These are phyloP conservation scores for Ceratina japonica DNA, from an alignment of 1,140 invertebrate genomes.

Conservation along the genomic window DNA sequence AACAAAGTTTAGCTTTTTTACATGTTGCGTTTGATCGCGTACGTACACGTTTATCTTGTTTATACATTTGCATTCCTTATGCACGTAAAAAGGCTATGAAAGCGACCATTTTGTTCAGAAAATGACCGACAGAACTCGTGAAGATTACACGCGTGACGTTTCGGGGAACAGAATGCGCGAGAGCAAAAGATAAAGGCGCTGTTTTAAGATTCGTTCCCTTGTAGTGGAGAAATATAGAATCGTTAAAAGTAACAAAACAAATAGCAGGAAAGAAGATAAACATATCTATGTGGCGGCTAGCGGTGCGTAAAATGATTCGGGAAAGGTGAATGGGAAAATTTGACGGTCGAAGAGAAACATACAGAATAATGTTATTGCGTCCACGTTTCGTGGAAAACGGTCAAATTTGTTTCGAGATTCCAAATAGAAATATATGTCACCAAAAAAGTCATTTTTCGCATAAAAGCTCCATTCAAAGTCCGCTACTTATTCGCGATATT, in stretches of 20 bases:
- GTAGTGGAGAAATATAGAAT: constrained; percentile 16
- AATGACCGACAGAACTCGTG: not conserved
- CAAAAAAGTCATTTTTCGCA: not conserved
- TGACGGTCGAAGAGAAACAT: constrained; percentile 30
- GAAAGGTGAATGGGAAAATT: constrained; percentile 17
- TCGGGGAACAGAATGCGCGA: constrained; percentile 5
- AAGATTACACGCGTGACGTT: not conserved
- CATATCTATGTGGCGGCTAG: not conserved
- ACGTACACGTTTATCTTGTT: too few relatives aligned
- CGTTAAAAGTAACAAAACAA: constrained; percentile 36
- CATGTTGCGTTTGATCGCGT: too few relatives aligned
- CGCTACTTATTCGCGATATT: too few relatives aligned
- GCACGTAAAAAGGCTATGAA: too few relatives aligned
- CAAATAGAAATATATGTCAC: not conserved
- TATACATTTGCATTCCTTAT: too few relatives aligned
- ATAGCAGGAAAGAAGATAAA: constrained; percentile 29
- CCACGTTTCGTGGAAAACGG: not conserved
- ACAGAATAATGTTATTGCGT: not conserved
- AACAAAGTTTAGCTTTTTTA: too few relatives aligned
- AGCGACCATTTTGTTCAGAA: too few relatives aligned
- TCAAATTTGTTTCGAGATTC: constrained; percentile 5
- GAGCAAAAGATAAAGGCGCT: not conserved
- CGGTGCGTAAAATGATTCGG: not conserved
- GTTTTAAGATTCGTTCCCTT: not conserved
- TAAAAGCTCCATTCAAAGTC: too few relatives aligned